phyloP scores from a whole-genome alignment of 1,140 invertebrate species.

The Grapholita molesta region DNA sequence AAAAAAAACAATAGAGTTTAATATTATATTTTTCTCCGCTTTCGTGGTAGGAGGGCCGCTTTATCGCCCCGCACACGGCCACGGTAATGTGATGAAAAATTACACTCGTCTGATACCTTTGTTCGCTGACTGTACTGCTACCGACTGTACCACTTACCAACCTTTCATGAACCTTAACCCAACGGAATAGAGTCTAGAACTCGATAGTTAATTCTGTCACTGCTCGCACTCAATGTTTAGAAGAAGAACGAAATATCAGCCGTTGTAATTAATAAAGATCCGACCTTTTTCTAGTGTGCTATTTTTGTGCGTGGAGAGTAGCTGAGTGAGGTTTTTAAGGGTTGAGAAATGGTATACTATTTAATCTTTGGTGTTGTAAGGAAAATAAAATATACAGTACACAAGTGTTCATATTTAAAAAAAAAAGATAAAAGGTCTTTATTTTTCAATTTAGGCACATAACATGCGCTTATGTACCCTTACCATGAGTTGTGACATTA shows the following conservation, averaged over 20 bases:
- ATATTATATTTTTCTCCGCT: slow-evolving; percentile 22
- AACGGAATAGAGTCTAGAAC: not conserved
- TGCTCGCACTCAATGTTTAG: not conserved
- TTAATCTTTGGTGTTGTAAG: not conserved
- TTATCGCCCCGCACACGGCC: slow-evolving; percentile 65
- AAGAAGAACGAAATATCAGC: not conserved
- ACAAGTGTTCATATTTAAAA: not conserved
- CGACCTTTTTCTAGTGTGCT: not conserved
- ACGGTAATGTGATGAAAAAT: slow-evolving; percentile 76
- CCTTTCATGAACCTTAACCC: not conserved
- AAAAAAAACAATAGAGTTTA: not conserved
- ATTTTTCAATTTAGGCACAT: too few species aligned
- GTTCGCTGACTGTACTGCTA: slow-evolving; percentile 28
- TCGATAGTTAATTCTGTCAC: not conserved
- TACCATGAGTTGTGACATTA: too few species aligned
- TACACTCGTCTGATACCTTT: slow-evolving; percentile 70
- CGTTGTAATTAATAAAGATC: not conserved
- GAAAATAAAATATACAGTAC: not conserved
- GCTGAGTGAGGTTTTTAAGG: not conserved
- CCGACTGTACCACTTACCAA: not conserved
- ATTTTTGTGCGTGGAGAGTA: not conserved
- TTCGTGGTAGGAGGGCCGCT: slow-evolving; percentile 47
- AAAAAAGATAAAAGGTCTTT: too few species aligned
- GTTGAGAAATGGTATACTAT: not conserved
- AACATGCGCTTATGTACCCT: too few species aligned